Conservation (phyloP, 2,888 invertebrate species). For the Elysia crispata region DNA sequence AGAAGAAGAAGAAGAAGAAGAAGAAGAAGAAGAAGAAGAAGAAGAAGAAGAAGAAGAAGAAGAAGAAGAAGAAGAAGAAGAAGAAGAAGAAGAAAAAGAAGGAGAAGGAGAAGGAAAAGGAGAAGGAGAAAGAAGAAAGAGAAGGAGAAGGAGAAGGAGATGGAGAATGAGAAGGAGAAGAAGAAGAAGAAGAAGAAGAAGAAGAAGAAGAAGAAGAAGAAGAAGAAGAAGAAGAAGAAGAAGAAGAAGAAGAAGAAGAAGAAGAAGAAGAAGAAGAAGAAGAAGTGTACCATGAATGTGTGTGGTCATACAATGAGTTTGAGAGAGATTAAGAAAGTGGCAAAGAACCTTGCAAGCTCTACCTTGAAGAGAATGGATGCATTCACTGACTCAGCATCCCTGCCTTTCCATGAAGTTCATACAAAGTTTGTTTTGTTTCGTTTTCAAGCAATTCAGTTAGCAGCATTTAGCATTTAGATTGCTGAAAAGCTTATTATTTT, state of each 20-base stretch:
- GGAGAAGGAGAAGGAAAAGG: background rate
- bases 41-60: background rate
- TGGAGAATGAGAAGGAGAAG: background rate
- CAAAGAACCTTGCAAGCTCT: no score
- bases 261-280: background rate
- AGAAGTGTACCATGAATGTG: background rate
- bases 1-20: slow-evolving; percentile 17
- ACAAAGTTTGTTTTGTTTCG: no score
- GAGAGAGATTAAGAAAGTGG: background rate
- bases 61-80: background rate
- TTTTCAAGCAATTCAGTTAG: no score
- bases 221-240: background rate
- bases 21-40: slow-evolving; percentile 27
- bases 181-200: background rate
- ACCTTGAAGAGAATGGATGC: no score
- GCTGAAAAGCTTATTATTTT: no score
- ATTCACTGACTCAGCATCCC: no score
- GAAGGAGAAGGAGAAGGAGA: background rate
- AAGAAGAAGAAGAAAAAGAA: background rate
- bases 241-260: background rate
- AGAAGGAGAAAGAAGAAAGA: background rate
- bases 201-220: background rate
- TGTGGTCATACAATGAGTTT: background rate
- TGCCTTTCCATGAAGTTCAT: no score
- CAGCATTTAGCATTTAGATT: no score